Conservation (phyloP, 2,888 invertebrate genomes). For the Phengaris alcon region DNA sequence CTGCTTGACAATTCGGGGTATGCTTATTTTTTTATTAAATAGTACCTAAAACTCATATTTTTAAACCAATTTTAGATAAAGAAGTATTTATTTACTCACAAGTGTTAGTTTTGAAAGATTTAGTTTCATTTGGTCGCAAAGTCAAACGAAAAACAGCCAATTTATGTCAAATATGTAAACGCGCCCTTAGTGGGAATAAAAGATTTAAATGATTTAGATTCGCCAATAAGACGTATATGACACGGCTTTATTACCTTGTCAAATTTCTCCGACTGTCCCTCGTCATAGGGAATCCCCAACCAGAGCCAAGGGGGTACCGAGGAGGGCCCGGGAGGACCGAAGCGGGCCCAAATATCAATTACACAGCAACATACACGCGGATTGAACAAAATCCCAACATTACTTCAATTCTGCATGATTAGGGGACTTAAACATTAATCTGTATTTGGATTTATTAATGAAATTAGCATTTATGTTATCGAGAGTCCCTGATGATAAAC, state of each 20-base stretch:
- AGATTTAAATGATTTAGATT: background rate
- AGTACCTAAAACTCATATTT: too few relatives aligned
- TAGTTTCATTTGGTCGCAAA: too few relatives aligned
- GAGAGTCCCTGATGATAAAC: background rate
- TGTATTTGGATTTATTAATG: background rate
- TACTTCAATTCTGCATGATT: constrained; percentile 4
- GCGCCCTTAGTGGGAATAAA: background rate
- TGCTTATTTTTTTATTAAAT: too few relatives aligned
- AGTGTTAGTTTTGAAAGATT: too few relatives aligned
- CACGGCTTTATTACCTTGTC: constrained; percentile 17
- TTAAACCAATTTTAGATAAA: too few relatives aligned
- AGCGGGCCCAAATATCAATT: constrained; percentile 21
- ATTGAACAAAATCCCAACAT: constrained; percentile 15
- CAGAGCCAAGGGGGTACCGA: background rate
- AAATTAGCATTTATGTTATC: background rate
- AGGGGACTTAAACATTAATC: background rate
- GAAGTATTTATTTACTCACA: too few relatives aligned
- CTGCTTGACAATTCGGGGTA: too few relatives aligned
- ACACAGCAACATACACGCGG: constrained; percentile 19
- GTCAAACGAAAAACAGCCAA: too few relatives aligned
- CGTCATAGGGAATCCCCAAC: background rate
- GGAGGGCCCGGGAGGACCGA: background rate
- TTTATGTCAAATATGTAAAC: too few relatives aligned
- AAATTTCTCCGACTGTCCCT: constrained; percentile 25
- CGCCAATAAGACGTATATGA: background rate